A percentile compares a stretch with the other conserved stretches of the same genome.
Conservation (phyloP, 2,888 invertebrate species). For the Tryphoninae sp. region DNA sequence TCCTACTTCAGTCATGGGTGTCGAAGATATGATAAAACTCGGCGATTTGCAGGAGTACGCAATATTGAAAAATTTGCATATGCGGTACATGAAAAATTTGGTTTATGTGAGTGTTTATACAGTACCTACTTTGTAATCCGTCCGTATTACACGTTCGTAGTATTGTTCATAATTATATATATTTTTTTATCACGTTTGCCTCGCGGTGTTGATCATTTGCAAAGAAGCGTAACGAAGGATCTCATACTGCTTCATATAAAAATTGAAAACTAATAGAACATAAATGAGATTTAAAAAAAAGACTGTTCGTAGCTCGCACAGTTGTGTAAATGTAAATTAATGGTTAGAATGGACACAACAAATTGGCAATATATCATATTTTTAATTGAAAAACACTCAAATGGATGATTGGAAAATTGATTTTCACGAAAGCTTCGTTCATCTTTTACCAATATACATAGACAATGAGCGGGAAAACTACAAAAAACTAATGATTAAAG, state of each 20-base stretch:
- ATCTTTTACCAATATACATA: too few species aligned
- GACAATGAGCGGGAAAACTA: too few species aligned
- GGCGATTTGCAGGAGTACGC: slow-evolving; percentile 97
- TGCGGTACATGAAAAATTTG: slow-evolving; percentile 92
- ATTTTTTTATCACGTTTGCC: not conserved
- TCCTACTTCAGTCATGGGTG: slow-evolving; percentile 89
- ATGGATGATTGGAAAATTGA: too few species aligned
- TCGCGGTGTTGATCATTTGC: not conserved
- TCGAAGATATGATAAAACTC: slow-evolving; percentile 97
- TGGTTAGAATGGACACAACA: too few species aligned
- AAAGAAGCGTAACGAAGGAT: not conserved
- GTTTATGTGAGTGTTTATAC: slow-evolving; percentile 90
- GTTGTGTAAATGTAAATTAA: too few species aligned
- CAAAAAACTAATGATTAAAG: not conserved
- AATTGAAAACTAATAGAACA: not conserved
- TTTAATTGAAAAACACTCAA: too few species aligned
- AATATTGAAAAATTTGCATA: slow-evolving; percentile 94
- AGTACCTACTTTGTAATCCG: not conserved
- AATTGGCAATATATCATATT: too few species aligned
- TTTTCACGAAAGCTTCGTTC: too few species aligned
- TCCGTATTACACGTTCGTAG: not conserved
- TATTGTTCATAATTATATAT: not conserved
- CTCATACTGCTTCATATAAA: too few species aligned
- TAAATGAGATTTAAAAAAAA: not conserved
- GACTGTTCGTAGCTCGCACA: not conserved